Percentiles rank a stretch among this genome's conserved stretches.
These are phyloP conservation scores for Anser cygnoides DNA, from an alignment of 2,113 vertebrate species.

Conservation along the genomic window DNA sequence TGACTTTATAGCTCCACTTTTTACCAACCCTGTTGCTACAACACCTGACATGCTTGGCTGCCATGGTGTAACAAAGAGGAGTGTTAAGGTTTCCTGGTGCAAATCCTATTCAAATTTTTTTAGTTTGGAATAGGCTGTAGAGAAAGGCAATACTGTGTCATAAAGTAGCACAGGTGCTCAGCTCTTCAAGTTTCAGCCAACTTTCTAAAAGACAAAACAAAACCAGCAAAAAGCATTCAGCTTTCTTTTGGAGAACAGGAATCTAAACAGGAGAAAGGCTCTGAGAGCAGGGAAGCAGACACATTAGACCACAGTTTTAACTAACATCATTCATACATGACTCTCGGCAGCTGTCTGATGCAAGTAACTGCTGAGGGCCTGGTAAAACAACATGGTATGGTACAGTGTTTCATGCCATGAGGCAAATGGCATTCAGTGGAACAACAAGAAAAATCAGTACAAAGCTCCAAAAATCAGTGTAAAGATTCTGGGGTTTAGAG, in stretches of 20 bases:
- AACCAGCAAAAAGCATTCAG: not conserved
- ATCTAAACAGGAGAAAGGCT: not conserved
- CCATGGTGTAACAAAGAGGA: slow-evolving; percentile 1
- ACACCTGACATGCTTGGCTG: slow-evolving; percentile 24
- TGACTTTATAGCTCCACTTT: not conserved
- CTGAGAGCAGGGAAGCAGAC: not conserved
- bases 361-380: slow-evolving; percentile 15
- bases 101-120: slow-evolving; percentile 16
- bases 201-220: slow-evolving; percentile 39
- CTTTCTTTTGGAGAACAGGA: slow-evolving; percentile 19
- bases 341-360: slow-evolving; percentile 33
- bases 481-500: not conserved
- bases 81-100: not conserved
- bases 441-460: not conserved
- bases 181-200: slow-evolving; percentile 24
- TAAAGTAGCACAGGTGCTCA: not conserved
- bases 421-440: slow-evolving; percentile 10
- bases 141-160: not conserved
- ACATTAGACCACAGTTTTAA: slow-evolving; percentile 28
- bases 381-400: slow-evolving; percentile 41
- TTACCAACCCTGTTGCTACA: slow-evolving; percentile 1
- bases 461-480: not conserved
- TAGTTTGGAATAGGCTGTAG: not conserved
- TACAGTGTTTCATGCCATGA: not conserved
- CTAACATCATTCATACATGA: slow-evolving; percentile 37